Percentiles rank a stretch among this genome's conserved stretches.
phyloP scores from a whole-genome alignment of 2,888 invertebrate genomes.

The Pelosia muscerda region DNA sequence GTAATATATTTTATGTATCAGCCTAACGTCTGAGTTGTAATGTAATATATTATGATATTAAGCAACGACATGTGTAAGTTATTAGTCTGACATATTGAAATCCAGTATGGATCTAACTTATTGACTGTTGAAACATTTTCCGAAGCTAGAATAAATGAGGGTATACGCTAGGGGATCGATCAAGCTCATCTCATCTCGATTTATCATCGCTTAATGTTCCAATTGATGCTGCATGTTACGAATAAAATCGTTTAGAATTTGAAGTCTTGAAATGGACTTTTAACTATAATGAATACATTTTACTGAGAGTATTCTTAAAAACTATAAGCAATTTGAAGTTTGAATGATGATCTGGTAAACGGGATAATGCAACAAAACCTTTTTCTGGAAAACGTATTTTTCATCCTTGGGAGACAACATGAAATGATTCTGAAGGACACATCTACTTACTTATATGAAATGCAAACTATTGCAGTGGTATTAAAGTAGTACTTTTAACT shows the following conservation, averaged over 20 bases:
- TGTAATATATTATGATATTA: not conserved
- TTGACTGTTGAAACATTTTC: conserved; percentile 19
- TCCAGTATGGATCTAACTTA: conserved; percentile 18
- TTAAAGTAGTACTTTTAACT: too few relatives aligned
- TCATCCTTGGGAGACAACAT: not conserved
- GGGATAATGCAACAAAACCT: not conserved
- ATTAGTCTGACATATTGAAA: conserved; percentile 15
- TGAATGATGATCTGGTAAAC: too few relatives aligned
- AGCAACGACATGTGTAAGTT: not conserved
- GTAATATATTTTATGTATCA: not conserved
- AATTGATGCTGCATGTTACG: conserved; percentile 3
- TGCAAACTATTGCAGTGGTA: too few relatives aligned
- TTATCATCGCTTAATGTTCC: conserved; percentile 29
- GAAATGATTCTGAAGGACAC: not conserved
- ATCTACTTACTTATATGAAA: not conserved
- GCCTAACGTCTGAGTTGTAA: not conserved
- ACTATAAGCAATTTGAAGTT: not conserved
- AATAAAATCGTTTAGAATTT: conserved; percentile 14
- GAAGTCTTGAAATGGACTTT: not conserved
- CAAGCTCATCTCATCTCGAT: conserved; percentile 33
- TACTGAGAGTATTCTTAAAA: not conserved
- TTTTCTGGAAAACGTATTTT: not conserved
- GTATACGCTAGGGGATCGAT: conserved; percentile 27
- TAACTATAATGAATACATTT: not conserved
- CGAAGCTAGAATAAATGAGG: conserved; percentile 14